Evolutionary conservation across 2,888 invertebrate species (phyloP), one percentile per base, ranked within the genome.

Genomic region (Autographa pulchrina): DNA sequence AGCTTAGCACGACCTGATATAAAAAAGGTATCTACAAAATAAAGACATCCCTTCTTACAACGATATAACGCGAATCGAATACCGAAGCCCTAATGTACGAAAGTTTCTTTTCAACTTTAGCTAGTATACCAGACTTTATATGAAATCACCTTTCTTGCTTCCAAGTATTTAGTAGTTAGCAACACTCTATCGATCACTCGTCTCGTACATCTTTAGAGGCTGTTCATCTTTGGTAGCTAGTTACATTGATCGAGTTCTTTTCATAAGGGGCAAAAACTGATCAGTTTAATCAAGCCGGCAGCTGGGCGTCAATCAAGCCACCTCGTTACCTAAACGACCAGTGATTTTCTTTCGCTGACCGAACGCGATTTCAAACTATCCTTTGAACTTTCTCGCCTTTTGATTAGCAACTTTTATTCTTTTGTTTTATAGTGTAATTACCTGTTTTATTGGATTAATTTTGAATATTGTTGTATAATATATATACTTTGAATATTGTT

Each of bases 271-370:
- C 90, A 91, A 92, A 92, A 94, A 94, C 91, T 91, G 93, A 93
- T 94, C 93, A 93, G 92, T 92, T 93, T 93, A 94, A 95, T 95
- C 94, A 94, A 90, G 91, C 83, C 84, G 87, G 86, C 87, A 84
- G 82, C 80, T 82, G 88, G 86, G 91, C 92, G 93, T 94, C 94
- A 94, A 93, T 95, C 94, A 93, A 91, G 84, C 82, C 80, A 84
- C 86, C 91, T 95, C 94, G 94, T 95, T 94, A 94, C 89, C 87
- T 88, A 88, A 95, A 95, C 93, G 94, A 93, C 90, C 84, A 82
- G 93, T 90, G 92, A 94, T 95, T 93, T 94, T 90, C 92, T 90
- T 91, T 89, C 87, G 92, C 94, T 94, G 94, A 94, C 94, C 93
- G 91, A 91, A 91, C 89, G 82, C 84, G 88, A 89, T 90, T 93